Evolutionary conservation across 1,140 invertebrate species (phyloP).

Genomic region (Acromyrmex echinatior): DNA sequence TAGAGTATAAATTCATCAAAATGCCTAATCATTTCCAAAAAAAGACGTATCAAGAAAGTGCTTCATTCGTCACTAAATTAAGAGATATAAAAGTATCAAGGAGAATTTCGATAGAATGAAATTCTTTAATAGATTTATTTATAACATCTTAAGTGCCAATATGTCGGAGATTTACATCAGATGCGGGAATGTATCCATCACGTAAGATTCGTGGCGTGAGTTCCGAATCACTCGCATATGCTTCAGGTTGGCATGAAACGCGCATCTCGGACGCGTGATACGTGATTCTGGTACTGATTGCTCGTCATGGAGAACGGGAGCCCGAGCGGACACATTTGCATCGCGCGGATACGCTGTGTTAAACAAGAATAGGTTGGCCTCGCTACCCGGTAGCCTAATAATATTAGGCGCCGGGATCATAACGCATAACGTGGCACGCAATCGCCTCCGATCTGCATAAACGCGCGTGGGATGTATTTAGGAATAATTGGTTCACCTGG

Average conservation of each 20-base stretch:
- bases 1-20: too few species aligned
- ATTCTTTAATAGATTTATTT: too few species aligned
- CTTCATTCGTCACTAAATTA: background rate
- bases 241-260: background rate
- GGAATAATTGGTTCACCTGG: constrained; percentile 64
- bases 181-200: background rate
- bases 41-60: background rate
- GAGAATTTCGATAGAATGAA: background rate
- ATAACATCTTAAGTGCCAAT: background rate
- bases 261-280: constrained; percentile 8
- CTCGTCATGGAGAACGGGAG: constrained; percentile 8
- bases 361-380: constrained; percentile 62
- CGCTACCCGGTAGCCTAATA: constrained; percentile 72
- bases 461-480: constrained; percentile 36
- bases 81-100: background rate
- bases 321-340: constrained; percentile 38
- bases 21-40: background rate
- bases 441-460: constrained; percentile 62
- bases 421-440: constrained; percentile 51
- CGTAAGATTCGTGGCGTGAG: constrained; percentile 50
- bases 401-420: constrained; percentile 62
- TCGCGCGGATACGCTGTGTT: constrained; percentile 39
- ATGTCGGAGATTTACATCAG: background rate
- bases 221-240: background rate
- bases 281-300: constrained; percentile 20